Conservation (phyloP, 2,113 vertebrate species). For the Daphoenositta chrysoptera region DNA sequence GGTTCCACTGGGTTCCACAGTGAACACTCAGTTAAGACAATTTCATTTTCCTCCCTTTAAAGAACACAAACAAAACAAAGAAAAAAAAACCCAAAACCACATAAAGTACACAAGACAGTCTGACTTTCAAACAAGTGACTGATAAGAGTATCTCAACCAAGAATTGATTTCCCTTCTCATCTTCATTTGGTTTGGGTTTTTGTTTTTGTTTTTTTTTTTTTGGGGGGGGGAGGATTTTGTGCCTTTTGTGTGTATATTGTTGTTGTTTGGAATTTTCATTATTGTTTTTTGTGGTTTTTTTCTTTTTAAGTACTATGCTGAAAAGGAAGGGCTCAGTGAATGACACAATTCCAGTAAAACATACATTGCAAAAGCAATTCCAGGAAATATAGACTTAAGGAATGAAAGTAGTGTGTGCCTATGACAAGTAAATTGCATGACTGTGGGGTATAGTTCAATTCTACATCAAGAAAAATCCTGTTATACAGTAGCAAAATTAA, state of each 20-base stretch:
- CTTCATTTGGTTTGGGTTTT: neutral
- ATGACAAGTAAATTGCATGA: constrained; percentile 22
- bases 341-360: neutral
- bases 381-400: neutral
- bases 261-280: neutral
- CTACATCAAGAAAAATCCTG: neutral
- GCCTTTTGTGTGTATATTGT: neutral
- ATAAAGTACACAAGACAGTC: neutral
- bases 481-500: neutral
- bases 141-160: no score
- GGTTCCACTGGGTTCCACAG: neutral
- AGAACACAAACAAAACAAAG: neutral
- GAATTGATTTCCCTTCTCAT: neutral
- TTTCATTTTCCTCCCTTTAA: neutral
- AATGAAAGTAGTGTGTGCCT: neutral
- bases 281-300: neutral
- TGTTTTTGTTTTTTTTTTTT: no score
- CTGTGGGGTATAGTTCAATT: constrained; percentile 9
- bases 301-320: neutral
- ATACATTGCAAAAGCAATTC: constrained; percentile 4
- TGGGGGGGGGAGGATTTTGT: no score
- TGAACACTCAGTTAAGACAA: neutral
- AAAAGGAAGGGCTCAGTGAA: neutral
- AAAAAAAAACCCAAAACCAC: neutral
- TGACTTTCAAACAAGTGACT: neutral